These are phyloP conservation scores for Numenius phaeopus DNA, from an alignment of 2,797 vertebrate species.

Conservation along the genomic window DNA sequence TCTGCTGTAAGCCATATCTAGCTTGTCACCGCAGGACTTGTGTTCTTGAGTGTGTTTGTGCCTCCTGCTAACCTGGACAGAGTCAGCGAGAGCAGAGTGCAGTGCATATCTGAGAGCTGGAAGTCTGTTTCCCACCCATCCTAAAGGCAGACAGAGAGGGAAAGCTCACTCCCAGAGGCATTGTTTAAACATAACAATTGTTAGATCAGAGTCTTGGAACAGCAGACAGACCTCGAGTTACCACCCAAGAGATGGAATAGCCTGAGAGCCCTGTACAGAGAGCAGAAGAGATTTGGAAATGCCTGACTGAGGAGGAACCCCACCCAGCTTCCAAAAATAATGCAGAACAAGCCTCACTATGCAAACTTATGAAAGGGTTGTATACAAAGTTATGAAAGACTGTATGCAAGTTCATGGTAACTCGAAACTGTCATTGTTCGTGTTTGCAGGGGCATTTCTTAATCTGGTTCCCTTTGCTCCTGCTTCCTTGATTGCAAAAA, in stretches of 20 bases:
- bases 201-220: conserved; percentile 19
- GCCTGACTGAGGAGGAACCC: background rate
- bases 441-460: background rate
- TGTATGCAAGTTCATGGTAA: background rate
- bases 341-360: background rate
- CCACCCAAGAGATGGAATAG: conserved; percentile 5
- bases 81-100: background rate
- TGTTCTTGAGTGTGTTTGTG: background rate
- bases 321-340: conserved; percentile 39
- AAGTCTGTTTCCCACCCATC: conserved; percentile 14
- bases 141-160: background rate
- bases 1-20: conserved; percentile 6
- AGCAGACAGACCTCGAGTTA: background rate
- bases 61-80: background rate
- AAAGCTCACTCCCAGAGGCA: background rate
- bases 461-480: background rate
- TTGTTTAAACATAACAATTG: conserved; percentile 18
- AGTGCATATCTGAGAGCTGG: background rate
- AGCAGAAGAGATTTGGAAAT: background rate
- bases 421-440: background rate
- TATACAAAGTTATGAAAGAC: background rate
- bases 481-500: background rate
- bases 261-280: background rate
- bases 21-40: background rate
- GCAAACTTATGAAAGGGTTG: background rate